phyloP scores from a whole-genome alignment of 1,140 invertebrate species.

The Polypedilum vanderplanki region DNA sequence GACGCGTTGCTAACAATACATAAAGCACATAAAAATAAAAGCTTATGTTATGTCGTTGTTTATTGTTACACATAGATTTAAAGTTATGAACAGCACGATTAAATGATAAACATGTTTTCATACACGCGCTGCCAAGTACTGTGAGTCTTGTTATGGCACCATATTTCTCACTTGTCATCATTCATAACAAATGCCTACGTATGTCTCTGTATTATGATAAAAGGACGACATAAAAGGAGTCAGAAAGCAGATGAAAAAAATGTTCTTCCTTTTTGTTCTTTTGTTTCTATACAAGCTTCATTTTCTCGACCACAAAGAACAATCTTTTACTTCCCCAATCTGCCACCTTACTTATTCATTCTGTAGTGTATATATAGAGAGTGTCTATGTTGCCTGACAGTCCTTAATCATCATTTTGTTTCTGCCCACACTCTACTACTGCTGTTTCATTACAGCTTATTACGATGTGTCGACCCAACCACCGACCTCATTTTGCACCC shows the following conservation, averaged over 20 bases:
- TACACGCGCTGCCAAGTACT: not conserved
- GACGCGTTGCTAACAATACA: too few species aligned
- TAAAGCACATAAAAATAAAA: too few species aligned
- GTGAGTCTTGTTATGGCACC: not conserved
- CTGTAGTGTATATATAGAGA: too few species aligned
- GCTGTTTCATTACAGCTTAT: not conserved
- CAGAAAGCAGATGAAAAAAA: not conserved
- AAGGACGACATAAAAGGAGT: not conserved
- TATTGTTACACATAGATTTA: slow-evolving; percentile 1
- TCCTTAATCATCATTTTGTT: slow-evolving; percentile 2
- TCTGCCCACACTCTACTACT: not conserved
- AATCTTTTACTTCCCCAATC: not conserved
- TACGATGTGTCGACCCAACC: slow-evolving; percentile 2
- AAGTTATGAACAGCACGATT: slow-evolving; percentile 1
- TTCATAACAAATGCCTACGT: not conserved
- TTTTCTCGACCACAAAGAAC: not conserved
- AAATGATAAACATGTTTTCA: not conserved
- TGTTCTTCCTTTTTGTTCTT: too few species aligned
- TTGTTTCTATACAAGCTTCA: not conserved
- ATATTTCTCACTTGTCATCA: not conserved
- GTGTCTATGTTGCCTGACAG: not conserved
- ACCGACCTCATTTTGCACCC: slow-evolving; percentile 7
- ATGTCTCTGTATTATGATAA: not conserved
- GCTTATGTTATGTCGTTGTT: not conserved
- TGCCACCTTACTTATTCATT: not conserved